Conservation (phyloP, 2,888 invertebrate species). For the Calliphora vomitoria region DNA sequence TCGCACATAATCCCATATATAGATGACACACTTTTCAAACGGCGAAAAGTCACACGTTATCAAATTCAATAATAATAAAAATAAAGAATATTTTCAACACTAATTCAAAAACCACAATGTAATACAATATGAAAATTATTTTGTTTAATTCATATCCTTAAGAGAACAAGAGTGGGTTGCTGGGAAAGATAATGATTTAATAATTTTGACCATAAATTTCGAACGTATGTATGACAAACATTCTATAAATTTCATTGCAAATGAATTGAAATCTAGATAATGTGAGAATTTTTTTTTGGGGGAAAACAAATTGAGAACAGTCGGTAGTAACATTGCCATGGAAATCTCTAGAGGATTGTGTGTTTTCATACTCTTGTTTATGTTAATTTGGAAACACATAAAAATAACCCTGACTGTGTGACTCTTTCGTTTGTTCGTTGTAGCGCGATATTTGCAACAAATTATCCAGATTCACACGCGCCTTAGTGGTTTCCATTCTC, state of each 20-base stretch:
- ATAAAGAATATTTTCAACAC: conserved; percentile 19
- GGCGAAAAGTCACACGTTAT: conserved; percentile 72
- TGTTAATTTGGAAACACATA: conserved; percentile 44
- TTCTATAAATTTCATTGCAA: background rate
- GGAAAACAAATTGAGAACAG: conserved; percentile 25
- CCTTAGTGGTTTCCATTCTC: conserved; percentile 68
- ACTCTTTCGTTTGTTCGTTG: conserved; percentile 17
- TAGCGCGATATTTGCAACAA: conserved; percentile 53
- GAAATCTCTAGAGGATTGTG: conserved; percentile 63
- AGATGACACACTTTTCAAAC: conserved; percentile 50
- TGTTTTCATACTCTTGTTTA: conserved; percentile 26
- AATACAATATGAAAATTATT: conserved; percentile 45
- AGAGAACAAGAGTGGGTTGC: background rate
- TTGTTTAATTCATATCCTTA: conserved; percentile 30
- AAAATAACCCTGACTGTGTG: conserved; percentile 61
- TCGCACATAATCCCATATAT: conserved; percentile 56
- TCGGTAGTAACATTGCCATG: conserved; percentile 31
- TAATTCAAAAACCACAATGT: conserved; percentile 45
- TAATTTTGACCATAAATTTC: conserved; percentile 49
- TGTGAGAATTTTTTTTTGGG: conserved; percentile 32
- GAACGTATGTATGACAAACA: conserved; percentile 10
- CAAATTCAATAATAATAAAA: conserved; percentile 61
- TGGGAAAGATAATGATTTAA: conserved; percentile 51
- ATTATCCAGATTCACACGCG: conserved; percentile 73
- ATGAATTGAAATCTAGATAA: conserved; percentile 14